phyloP scores from a whole-genome alignment of 2,797 vertebrate species.

The Gallinago solitaria region DNA sequence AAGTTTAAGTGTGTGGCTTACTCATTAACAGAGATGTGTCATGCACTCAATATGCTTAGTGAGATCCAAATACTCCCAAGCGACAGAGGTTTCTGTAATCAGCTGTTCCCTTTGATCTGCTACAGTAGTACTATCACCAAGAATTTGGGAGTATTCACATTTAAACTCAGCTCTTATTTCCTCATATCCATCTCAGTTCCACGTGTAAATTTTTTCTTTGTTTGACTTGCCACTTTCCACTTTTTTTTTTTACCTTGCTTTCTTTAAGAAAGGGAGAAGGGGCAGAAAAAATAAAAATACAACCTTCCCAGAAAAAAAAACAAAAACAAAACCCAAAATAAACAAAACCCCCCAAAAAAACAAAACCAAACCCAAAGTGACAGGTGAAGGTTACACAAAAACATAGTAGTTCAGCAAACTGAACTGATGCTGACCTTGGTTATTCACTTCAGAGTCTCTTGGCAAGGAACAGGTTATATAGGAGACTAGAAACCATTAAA shows the following conservation, averaged over 20 bases:
- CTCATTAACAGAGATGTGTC: background rate
- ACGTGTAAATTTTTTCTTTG: background rate
- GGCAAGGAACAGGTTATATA: background rate
- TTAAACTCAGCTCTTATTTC: background rate
- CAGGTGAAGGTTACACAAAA: background rate
- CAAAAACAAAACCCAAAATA: no score
- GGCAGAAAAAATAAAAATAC: background rate
- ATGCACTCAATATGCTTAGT: background rate
- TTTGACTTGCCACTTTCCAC: background rate
- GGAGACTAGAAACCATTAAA: background rate
- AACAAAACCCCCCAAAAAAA: no score
- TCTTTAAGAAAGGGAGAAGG: background rate
- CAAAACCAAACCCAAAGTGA: background rate
- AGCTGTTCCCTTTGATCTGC: background rate
- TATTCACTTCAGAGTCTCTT: background rate
- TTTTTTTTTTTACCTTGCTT: background rate
- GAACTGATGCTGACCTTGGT: background rate
- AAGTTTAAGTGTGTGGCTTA: background rate
- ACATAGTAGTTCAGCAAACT: background rate
- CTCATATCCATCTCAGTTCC: background rate
- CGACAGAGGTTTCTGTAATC: background rate
- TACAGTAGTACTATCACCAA: background rate
- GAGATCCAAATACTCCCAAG: background rate
- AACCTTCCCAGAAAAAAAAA: background rate
- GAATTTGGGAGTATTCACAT: background rate